Base-by-base conservation (phyloP, 1,140 invertebrate species). In the Plectrocnemia conspersa region DNA sequence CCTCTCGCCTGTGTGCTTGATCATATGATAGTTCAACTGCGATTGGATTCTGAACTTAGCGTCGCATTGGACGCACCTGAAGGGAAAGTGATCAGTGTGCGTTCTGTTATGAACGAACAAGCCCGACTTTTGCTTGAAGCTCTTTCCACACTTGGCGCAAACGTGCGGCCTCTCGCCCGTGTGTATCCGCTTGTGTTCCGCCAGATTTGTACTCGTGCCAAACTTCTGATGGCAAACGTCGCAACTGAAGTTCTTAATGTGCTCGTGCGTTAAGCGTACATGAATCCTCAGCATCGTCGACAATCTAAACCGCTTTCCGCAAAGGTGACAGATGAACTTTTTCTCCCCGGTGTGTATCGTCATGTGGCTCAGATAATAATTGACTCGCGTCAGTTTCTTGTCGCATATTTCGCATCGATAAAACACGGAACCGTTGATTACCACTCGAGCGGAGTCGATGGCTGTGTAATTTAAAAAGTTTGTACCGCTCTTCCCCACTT, bases 321-420 rank as follows among this genome's bases (percentile, higher is more conserved):
- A 89, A 1, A 85, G 66, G 54, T 82, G 78, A 63, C 88, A 90
- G 21, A 80, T 79, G 63, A 79, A 88, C 1, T 83, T 82, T 52
- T 84, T 78, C 65, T 89, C 84, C 10, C 84, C 84, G 1, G 82
- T 84, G 67, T 88, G 85, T 22, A 82, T 82, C 2, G 79, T 71
- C 57, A 75, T 71, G 55, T 85, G 83, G 66, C 74, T 79, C 11
- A 78, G 63, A 62, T 79, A 82, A 0, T 80, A 81, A 50, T 82
- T 80, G 0, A 77, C 68, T 1, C 80, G 79, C 56, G 76, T 76
- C 19, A 85, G 67, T 46, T 74, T 75, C 63, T 82, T 82, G 0
- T 75, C 77, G 56, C 82, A 85, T 1, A 75, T 66, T 27, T 69
- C 68, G 53, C 82, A 83, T 9, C 76, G 73, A 61, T 80, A 82